Evolutionary conservation across 2,888 invertebrate species (phyloP), one percentile per base, ranked within the genome.

Genomic region (Melinaea marsaeus): DNA sequence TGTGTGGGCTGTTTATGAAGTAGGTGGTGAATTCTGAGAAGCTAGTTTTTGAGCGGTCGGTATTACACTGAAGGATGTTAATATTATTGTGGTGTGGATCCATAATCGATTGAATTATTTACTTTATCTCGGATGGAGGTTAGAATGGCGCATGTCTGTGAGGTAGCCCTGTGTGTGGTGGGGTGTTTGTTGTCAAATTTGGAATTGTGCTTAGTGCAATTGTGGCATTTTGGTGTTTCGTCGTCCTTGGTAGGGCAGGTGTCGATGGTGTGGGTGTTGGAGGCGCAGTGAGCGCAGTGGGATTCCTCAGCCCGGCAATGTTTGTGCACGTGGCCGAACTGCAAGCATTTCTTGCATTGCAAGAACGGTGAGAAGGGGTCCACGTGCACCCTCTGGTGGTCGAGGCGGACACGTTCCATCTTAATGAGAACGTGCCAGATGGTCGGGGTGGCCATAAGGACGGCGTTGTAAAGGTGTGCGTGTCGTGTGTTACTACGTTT

Each of bases 321-420:
- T 22, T 22, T 22, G 13, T 58, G 2, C 13, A 46, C 51, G 46
- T 62, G 62, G 1, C 58, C 62, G 34, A 58, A 62, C 3, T 51
- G 51, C 37, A 42, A 22, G 57, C 57, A 13, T 57, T 57, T 22
- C 22, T 13, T 56, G 35, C 13, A 56, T 4, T 3, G 22, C 22
- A 22, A 22, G 22, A 22, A 22, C 22, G 22, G 22, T 22, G 22
- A 22, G 22, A 22, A 22, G 22, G 22, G 22, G 22, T 22, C 22
- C 22, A 22, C 22, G 22, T 22, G 22, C 22, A 22, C 22, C 22
- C 22, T 22, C 22, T 22, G 22, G 22, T 22, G 22, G 22, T 22
- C 22, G 22, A 22, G 22, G 22, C 22, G 22, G 22, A 22, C 22
- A 22, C 22, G 22, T 22, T 22, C 22, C 22, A 22, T 22, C 22